phyloP scores from a whole-genome alignment of 2,113 vertebrate species.

The Gambusia holbrooki region DNA sequence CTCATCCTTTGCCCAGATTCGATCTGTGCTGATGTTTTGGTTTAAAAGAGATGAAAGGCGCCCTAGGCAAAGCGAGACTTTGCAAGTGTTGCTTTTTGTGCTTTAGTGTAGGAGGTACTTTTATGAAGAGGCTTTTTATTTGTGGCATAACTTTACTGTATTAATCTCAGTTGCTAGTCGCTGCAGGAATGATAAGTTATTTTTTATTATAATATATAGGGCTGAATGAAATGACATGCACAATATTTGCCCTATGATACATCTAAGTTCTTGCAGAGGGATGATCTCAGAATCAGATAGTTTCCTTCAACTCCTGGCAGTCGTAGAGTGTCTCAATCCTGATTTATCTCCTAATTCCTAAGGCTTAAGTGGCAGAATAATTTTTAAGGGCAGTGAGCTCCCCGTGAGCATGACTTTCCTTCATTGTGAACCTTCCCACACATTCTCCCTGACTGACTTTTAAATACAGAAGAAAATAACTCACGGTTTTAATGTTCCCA shows the following conservation, averaged over 20 bases:
- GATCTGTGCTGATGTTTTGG: constrained; percentile 7
- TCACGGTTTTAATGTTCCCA: background rate
- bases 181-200: background rate
- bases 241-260: background rate
- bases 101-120: constrained; percentile 36
- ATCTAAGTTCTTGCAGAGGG: background rate
- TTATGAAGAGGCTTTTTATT: constrained; percentile 29
- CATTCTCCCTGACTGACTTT: background rate
- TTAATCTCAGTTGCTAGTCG: constrained; percentile 8
- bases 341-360: background rate
- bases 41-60: constrained; percentile 30
- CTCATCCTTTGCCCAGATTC: constrained; percentile 17
- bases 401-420: constrained; percentile 1
- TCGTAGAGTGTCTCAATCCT: background rate
- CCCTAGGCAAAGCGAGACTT: constrained; percentile 5
- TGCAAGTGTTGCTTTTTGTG: constrained; percentile 31
- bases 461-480: constrained; percentile 4
- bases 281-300: background rate
- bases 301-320: background rate
- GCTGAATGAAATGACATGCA: background rate
- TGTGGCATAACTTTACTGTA: constrained; percentile 12
- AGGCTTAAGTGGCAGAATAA: background rate
- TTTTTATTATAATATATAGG: constrained; percentile 1
- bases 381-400: background rate
- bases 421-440: background rate